These are phyloP conservation scores for Drosophila vallismaia DNA, from an alignment of 2,888 invertebrate genomes.

Conservation along the genomic window DNA sequence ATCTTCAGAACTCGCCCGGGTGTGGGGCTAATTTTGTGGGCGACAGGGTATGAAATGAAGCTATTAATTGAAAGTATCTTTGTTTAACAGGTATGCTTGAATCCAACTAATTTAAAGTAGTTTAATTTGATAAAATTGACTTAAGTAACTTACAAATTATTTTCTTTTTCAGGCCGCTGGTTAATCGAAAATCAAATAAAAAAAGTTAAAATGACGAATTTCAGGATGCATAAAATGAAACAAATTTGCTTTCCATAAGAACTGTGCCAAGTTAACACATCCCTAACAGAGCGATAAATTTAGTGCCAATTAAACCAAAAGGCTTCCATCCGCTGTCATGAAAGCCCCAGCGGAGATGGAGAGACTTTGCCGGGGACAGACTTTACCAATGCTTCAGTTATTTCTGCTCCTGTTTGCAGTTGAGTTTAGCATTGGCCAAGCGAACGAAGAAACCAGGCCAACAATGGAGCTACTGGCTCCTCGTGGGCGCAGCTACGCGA, in stretches of 20 bases:
- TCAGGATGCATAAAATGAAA: slow-evolving; percentile 27
- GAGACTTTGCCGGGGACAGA: slow-evolving; percentile 10
- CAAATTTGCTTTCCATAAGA: slow-evolving; percentile 44
- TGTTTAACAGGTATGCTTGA: slow-evolving; percentile 1
- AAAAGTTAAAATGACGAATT: slow-evolving; percentile 49
- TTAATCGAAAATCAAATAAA: slow-evolving; percentile 6
- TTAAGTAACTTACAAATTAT: neutral
- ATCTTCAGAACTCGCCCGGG: neutral
- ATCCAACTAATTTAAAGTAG: neutral
- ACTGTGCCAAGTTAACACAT: slow-evolving; percentile 52
- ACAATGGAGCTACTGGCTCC: slow-evolving; percentile 51
- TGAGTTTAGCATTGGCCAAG: slow-evolving; percentile 13
- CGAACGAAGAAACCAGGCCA: slow-evolving; percentile 22
- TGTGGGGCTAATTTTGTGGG: slow-evolving; percentile 56
- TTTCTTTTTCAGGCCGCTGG: slow-evolving; percentile 49
- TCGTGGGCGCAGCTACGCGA: slow-evolving; percentile 70
- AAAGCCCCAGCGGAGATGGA: slow-evolving; percentile 53
- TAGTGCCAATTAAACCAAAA: slow-evolving; percentile 25
- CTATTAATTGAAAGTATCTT: slow-evolving; percentile 30
- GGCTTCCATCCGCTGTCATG: slow-evolving; percentile 37
- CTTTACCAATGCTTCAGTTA: slow-evolving; percentile 5
- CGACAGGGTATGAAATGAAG: slow-evolving; percentile 62
- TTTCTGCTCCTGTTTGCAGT: slow-evolving; percentile 40
- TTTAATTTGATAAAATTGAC: too few relatives aligned
- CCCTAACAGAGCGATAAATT: slow-evolving; percentile 27